Conservation (phyloP, 2,113 vertebrate genomes). For the Hemicordylus capensis region DNA sequence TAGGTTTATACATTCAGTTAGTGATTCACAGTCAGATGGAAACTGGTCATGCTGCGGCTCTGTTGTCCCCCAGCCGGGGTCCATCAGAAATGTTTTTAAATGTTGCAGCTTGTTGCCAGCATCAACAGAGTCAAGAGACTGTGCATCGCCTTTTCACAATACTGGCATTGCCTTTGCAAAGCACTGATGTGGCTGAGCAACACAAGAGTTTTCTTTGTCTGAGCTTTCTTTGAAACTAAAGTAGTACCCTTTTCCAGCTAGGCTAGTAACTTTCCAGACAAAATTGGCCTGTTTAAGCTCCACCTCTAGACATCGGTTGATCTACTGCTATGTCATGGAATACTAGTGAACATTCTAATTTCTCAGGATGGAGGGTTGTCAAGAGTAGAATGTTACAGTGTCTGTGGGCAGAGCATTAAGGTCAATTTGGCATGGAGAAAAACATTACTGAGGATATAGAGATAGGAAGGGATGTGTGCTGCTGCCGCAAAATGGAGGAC, state of each 20-base stretch:
- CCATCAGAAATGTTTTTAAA: slow-evolving; percentile 4
- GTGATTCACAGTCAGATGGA: slow-evolving; percentile 22
- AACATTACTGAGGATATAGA: neutral
- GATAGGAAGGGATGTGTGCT: neutral
- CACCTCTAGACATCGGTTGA: neutral
- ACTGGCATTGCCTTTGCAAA: neutral
- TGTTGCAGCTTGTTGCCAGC: neutral
- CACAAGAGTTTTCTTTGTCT: neutral
- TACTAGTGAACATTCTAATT: neutral
- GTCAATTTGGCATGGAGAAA: neutral
- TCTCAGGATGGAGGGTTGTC: neutral
- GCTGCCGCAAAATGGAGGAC: neutral
- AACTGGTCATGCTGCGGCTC: neutral
- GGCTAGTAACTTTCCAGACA: neutral
- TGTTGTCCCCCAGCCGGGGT: neutral
- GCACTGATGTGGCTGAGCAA: neutral
- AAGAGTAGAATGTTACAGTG: neutral
- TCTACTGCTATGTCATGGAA: neutral
- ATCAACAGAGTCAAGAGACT: neutral
- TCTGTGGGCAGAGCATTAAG: neutral
- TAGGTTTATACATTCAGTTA: neutral
- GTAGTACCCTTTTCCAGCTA: neutral
- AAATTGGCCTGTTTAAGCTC: neutral
- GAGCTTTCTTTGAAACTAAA: neutral
- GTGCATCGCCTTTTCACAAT: slow-evolving; percentile 4